Conservation (phyloP, 1,140 invertebrate genomes). For the Bicyclus anynana region DNA sequence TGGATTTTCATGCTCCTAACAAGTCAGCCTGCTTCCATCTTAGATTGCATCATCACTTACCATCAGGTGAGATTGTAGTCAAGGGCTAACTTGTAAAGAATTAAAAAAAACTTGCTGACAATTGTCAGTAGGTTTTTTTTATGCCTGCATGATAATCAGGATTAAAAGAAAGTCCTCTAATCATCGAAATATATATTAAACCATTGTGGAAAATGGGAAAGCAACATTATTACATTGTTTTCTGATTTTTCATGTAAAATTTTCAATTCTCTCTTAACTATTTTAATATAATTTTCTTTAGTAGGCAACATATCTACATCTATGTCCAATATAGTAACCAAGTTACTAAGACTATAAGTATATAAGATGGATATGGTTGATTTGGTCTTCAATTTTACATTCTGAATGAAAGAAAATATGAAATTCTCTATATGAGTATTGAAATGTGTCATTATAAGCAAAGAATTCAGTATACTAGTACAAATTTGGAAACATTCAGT, state of each 20-base stretch:
- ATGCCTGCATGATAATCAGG: background rate
- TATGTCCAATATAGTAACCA: constrained; percentile 51
- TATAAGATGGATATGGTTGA: constrained; percentile 40
- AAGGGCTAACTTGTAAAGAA: no score
- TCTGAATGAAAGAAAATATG: constrained; percentile 40
- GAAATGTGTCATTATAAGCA: constrained; percentile 52
- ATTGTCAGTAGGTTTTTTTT: no score
- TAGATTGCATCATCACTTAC: no score
- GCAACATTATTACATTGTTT: constrained; percentile 52
- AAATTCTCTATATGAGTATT: constrained; percentile 37
- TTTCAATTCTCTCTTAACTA: constrained; percentile 34
- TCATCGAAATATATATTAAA: constrained; percentile 47
- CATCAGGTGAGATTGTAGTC: no score
- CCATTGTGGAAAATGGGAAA: constrained; percentile 62
- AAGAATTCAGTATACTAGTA: constrained; percentile 43
- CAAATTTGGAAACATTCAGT: constrained; percentile 57
- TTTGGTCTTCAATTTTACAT: constrained; percentile 35
- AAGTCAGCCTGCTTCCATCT: no score
- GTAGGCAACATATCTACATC: constrained; percentile 31
- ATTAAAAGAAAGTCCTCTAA: background rate
- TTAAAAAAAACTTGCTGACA: no score
- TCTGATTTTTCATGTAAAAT: constrained; percentile 37
- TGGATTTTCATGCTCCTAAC: no score
- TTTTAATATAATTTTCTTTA: constrained; percentile 34
- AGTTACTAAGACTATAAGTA: constrained; percentile 33